Base-by-base conservation (phyloP, 2,113 vertebrate genomes). In the Megaleporinus macrocephalus region DNA sequence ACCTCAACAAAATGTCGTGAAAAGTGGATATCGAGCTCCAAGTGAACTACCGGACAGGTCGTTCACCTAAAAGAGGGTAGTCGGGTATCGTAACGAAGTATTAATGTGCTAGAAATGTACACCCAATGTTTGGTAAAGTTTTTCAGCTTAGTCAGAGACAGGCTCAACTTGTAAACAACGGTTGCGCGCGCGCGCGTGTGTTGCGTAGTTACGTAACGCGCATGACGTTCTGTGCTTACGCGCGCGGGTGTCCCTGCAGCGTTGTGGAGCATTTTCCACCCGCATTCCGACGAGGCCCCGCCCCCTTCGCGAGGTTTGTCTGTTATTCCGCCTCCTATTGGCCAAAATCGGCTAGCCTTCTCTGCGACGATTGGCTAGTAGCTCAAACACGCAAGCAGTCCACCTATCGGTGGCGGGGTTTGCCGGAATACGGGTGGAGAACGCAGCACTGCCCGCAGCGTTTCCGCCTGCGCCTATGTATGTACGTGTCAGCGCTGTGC, bases 121-220 rank as follows among this genome's bases (percentile, higher is more conserved):
- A 61, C 44, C 4, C 24, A 36, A 1, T 11, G 51, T 65, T 13
- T 16, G 6, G 22, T 22, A 0, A 7, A 16, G 30, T 55, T 14
- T 7, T 22, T 2, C 13, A 33, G 26, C 26, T 53, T 33, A 57
- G 51, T 63, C 44, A 53, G 16, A 18, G 62, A 69, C 51, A 68
- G 61, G 68, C 72, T 63, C 71, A 27, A 24, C 80, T 82, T 70
- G 76, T 86, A 82, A 89, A 88, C 81, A 90, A 85, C 65, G 15
- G 68, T 27, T 29, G 51, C 76, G 49, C 70, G 51, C 30, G 49
- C 57, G 36, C 63, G 59, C 70, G 68, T 36, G 33, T 27, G 68
- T 78, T 81, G 22, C 73, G 85, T 51, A 73, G n/a, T 92, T 91
- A 88, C 82, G 81, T 89, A 90, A 91, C 59, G 26, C 26, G 44